These are phyloP conservation scores for Ridgeia piscesae DNA, from an alignment of 1,140 invertebrate species.

Conservation along the genomic window DNA sequence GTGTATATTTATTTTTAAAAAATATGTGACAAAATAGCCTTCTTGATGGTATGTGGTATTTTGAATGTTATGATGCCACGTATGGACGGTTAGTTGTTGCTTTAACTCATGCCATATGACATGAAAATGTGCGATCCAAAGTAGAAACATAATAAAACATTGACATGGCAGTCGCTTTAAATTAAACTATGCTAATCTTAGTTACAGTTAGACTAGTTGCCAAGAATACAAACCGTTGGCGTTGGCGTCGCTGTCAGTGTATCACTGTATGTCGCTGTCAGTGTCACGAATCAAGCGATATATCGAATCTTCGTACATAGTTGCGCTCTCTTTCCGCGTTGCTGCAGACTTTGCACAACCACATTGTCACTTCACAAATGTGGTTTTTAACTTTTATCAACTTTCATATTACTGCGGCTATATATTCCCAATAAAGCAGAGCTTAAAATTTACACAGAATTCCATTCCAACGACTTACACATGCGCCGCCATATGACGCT, in stretches of 20 bases:
- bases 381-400: background rate
- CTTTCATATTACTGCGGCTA: background rate
- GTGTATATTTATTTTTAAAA: too few relatives aligned
- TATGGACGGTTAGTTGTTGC: too few relatives aligned
- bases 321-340: background rate
- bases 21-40: too few relatives aligned
- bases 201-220: background rate
- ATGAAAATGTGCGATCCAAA: background rate
- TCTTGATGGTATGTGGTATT: too few relatives aligned
- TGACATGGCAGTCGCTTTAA: background rate
- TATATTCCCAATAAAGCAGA: background rate
- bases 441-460: background rate
- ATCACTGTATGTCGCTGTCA: too few relatives aligned
- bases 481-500: conserved; percentile 14
- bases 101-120: too few relatives aligned
- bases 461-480: background rate
- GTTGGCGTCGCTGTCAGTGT: background rate
- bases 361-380: conserved; percentile 11
- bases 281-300: background rate
- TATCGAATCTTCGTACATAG: background rate
- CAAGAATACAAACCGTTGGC: background rate
- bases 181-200: background rate
- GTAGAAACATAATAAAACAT: background rate
- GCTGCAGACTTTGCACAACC: background rate
- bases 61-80: too few relatives aligned